Percentiles rank a stretch among this genome's conserved stretches.
These are phyloP conservation scores for Mythimna impura DNA, from an alignment of 2,888 invertebrate genomes.

Conservation along the genomic window DNA sequence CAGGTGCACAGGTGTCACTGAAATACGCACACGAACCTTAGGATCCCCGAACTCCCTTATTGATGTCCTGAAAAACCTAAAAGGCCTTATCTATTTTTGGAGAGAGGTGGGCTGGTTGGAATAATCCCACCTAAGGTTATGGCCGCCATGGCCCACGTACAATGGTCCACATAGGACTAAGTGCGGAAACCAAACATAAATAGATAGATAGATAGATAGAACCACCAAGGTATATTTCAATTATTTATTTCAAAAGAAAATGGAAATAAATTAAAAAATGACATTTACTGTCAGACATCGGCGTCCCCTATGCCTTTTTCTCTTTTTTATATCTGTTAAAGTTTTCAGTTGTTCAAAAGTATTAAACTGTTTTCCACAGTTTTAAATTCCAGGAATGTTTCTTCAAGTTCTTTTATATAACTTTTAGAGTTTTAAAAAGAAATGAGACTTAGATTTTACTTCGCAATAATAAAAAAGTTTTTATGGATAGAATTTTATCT, in stretches of 20 bases:
- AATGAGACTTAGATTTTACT: slow-evolving; percentile 10
- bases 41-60: too few species aligned
- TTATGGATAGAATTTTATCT: slow-evolving; percentile 1
- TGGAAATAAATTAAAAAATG: neutral
- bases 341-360: neutral
- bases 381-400: slow-evolving; percentile 17
- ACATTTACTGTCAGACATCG: neutral
- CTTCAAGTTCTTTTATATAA: slow-evolving; percentile 12
- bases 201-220: too few species aligned
- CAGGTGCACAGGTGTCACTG: too few species aligned
- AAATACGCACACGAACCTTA: too few species aligned
- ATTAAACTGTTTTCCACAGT: slow-evolving; percentile 3
- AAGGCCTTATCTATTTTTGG: too few species aligned
- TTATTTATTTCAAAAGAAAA: neutral
- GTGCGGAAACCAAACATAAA: too few species aligned
- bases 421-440: slow-evolving; percentile 15
- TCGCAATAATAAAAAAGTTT: slow-evolving; percentile 15
- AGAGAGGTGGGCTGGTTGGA: too few species aligned
- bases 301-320: neutral
- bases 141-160: too few species aligned
- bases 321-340: neutral
- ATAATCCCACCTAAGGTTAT: too few species aligned
- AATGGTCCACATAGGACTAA: too few species aligned
- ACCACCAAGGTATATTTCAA: neutral
- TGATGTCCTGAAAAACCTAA: too few species aligned